phyloP scores from a whole-genome alignment of 2,888 invertebrate genomes.

The Campopleginae sp. region DNA sequence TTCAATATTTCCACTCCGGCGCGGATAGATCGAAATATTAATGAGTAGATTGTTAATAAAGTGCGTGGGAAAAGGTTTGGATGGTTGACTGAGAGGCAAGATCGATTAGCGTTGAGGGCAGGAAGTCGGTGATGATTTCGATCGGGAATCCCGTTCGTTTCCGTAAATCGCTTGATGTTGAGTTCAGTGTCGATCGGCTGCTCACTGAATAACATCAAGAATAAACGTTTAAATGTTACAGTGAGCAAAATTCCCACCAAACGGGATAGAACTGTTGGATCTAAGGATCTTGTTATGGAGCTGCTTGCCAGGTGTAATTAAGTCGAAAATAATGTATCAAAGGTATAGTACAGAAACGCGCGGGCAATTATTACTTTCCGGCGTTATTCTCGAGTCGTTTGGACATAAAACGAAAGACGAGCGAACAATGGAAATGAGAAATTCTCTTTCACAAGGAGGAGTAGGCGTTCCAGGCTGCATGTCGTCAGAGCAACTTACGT shows the following conservation, averaged over 20 bases:
- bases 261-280: slow-evolving; percentile 50
- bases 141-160: slow-evolving; percentile 44
- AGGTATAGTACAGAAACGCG: slow-evolving; percentile 48
- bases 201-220: slow-evolving; percentile 39
- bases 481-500: slow-evolving; percentile 40
- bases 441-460: slow-evolving; percentile 11
- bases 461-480: slow-evolving; percentile 52
- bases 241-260: slow-evolving; percentile 54
- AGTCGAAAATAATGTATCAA: slow-evolving; percentile 61
- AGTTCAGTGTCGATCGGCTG: slow-evolving; percentile 41
- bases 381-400: slow-evolving; percentile 37
- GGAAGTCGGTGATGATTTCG: slow-evolving; percentile 60
- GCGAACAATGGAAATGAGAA: slow-evolving; percentile 60
- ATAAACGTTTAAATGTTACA: slow-evolving; percentile 28
- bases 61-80: slow-evolving; percentile 37
- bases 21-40: background rate
- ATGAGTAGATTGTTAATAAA: background rate
- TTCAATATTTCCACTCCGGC: background rate
- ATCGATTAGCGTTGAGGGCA: slow-evolving; percentile 50
- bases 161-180: slow-evolving; percentile 37
- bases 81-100: slow-evolving; percentile 8
- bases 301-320: slow-evolving; percentile 58
- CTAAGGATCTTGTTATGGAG: slow-evolving; percentile 42
- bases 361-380: slow-evolving; percentile 66
- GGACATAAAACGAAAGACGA: slow-evolving; percentile 45